Evolutionary conservation across 2,113 vertebrate species (phyloP).

Genomic region (Ramphastos sulfuratus): DNA sequence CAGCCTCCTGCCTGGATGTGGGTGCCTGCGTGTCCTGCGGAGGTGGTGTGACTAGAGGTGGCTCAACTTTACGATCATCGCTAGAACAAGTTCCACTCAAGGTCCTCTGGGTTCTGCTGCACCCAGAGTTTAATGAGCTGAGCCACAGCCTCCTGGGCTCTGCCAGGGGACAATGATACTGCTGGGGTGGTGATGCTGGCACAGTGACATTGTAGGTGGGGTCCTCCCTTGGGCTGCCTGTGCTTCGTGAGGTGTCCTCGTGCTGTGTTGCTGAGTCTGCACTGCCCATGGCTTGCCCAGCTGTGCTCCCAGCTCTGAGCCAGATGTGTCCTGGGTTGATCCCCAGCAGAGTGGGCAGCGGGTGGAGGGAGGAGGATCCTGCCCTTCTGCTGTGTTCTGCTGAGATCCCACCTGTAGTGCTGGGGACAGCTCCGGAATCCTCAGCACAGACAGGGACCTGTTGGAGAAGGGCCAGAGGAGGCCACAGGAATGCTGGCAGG

Average conservation of each 20-base stretch:
- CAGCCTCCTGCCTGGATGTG: accelerated
- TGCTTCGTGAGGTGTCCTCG: neutral
- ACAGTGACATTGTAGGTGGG: accelerated
- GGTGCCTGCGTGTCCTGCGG: accelerated
- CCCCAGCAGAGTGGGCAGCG: neutral
- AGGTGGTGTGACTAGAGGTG: neutral
- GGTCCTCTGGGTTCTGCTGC: neutral
- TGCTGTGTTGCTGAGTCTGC: neutral
- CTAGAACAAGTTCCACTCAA: neutral
- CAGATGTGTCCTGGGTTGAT: neutral
- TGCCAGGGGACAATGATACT: accelerated
- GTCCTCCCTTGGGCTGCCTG: neutral
- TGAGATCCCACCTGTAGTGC: neutral
- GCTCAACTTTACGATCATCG: neutral
- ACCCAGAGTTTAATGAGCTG: neutral
- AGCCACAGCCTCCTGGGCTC: accelerated
- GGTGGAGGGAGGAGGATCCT: neutral
- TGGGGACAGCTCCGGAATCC: neutral
- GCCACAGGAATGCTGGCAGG: neutral
- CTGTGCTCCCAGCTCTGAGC: neutral
- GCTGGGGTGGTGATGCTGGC: neutral
- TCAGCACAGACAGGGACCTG: neutral
- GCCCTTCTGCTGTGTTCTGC: neutral
- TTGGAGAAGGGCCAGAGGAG: neutral
- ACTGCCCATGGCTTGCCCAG: neutral